Evolutionary conservation across 1,140 invertebrate genomes (phyloP).

Genomic region (Schlechtendalia chinensis): DNA sequence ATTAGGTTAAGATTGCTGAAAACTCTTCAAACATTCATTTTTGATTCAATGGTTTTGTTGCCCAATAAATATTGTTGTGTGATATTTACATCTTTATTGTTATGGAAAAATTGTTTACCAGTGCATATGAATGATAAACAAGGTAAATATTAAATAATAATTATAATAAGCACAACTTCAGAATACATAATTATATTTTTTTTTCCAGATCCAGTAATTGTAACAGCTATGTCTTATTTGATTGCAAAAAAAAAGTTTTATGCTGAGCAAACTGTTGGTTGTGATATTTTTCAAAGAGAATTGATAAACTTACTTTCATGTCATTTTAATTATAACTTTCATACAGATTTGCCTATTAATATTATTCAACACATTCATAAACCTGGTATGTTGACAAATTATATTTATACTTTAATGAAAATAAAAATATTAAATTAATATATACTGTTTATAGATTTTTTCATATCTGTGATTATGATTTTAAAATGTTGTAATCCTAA

Average conservation of each 20-base stretch:
- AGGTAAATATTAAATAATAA: constrained; percentile 21
- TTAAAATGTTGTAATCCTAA: constrained; percentile 37
- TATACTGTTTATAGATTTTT: constrained; percentile 23
- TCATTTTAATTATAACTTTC: constrained; percentile 35
- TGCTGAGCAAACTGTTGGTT: constrained; percentile 12
- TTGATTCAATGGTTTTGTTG: constrained; percentile 41
- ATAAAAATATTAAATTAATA: not conserved
- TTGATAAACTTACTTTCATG: constrained; percentile 36
- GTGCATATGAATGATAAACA: not conserved
- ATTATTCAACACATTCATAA: constrained; percentile 33
- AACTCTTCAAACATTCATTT: constrained; percentile 36
- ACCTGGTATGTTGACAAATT: constrained; percentile 1
- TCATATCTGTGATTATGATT: constrained; percentile 20
- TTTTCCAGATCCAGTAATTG: constrained; percentile 30
- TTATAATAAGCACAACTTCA: too few relatives aligned
- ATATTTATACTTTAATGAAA: not conserved
- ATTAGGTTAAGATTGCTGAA: constrained; percentile 15
- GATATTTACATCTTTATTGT: constrained; percentile 27
- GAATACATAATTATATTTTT: not conserved
- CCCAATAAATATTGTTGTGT: constrained; percentile 42
- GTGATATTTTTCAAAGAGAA: constrained; percentile 41
- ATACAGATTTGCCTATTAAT: not conserved
- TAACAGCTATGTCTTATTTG: not conserved
- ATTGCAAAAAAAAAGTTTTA: constrained; percentile 37
- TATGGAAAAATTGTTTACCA: constrained; percentile 40